Evolutionary conservation across 2,888 invertebrate species (phyloP), one percentile per base, ranked within the genome.

Genomic region (Uropetala carovei): DNA sequence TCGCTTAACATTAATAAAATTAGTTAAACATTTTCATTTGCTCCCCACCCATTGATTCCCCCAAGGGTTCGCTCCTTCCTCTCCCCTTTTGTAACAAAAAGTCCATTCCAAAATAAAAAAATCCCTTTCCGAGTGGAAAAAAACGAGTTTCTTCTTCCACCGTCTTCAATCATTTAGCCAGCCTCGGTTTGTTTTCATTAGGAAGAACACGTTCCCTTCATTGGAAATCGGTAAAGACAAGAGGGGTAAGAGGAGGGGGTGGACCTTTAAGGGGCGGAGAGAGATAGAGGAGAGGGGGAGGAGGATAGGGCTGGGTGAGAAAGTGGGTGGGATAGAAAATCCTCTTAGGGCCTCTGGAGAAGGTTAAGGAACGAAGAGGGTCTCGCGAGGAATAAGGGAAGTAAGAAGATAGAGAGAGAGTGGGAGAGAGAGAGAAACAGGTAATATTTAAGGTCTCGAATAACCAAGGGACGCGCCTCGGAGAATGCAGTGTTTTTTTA

Each of bases 141-240:
- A 18, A 18, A 27, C 4, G 89, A 89, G 89, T 30, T 27, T 30
- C 60, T 64, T 68, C n/a, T 64, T 68, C n/a, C 43, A 9, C n/a
- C 64, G 56, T 68, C 30, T 64, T 89, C 89, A 89, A 89, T 89
- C 89, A 89, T 89, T 89, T 89, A 89, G 89, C 83, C 83, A 83
- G 56, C 89, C 68, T 68, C 89, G 89, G 30, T 89, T 89, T 89
- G 89, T 89, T 89, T 89, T 89, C 89, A 89, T 89, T 89, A 68
- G 89, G 43, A 43, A 56, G 89, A 89, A 59, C 83, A 83, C 57
- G 83, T 83, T 83, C 56, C 60, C 64, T 89, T 89, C 89, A 64
- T 89, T 43, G 89, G 89, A 89, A 89, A 89, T 89, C 89, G 89
- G 89, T 89, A 89, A 56, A 68, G 64, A 64, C 64, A 43, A n/a